Percentiles rank a stretch among this genome's conserved stretches.
Conservation (phyloP, 92 coral and sea anemone genomes). For the Bergia sp. region DNA sequence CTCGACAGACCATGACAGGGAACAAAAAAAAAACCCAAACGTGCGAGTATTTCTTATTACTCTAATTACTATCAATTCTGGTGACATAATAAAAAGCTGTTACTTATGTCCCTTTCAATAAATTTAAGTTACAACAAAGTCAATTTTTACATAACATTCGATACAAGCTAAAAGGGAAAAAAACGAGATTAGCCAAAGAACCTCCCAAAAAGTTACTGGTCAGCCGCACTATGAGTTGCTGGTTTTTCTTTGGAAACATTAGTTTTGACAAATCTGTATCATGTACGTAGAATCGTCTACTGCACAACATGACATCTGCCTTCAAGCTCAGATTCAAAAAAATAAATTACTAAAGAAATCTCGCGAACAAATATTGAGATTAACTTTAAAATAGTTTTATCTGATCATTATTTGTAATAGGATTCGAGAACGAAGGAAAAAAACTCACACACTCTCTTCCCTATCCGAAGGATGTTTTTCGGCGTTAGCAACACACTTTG, state of each 20-base stretch:
- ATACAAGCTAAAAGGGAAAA: background rate
- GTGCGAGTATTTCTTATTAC: slow-evolving; percentile 6
- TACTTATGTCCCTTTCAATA: slow-evolving; percentile 1
- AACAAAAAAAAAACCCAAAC: background rate
- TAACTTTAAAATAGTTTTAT: background rate
- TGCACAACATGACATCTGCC: background rate
- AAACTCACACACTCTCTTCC: background rate
- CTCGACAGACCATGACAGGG: background rate
- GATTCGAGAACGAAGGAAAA: background rate
- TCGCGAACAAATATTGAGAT: background rate
- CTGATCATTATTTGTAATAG: background rate
- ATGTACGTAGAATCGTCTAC: background rate
- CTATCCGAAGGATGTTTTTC: background rate
- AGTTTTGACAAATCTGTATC: background rate
- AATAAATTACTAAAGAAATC: background rate
- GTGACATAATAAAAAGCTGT: slow-evolving; percentile 12
- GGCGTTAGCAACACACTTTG: background rate
- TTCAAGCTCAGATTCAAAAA: background rate
- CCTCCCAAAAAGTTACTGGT: background rate
- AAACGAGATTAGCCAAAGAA: slow-evolving; percentile 6
- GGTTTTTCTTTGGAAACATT: background rate
- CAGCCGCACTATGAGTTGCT: background rate
- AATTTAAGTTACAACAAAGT: background rate
- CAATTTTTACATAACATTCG: background rate
- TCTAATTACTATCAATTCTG: slow-evolving; percentile 20